These are phyloP conservation scores for Phrixothrix hirtus DNA, from an alignment of 2,888 invertebrate species.

Conservation along the genomic window DNA sequence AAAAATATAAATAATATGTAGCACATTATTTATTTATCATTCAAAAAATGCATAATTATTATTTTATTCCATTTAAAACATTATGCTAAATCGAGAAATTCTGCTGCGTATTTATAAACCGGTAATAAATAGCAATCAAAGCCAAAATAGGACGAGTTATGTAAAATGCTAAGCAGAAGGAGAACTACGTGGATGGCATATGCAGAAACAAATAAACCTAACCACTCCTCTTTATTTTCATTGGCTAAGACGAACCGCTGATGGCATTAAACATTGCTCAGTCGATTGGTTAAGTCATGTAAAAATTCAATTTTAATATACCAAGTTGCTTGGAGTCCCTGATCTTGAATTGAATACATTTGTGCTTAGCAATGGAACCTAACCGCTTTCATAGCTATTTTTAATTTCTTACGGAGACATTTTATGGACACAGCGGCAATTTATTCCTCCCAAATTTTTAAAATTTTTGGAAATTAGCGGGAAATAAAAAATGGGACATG, in stretches of 20 bases:
- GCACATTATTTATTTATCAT: too few species aligned
- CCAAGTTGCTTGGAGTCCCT: constrained; percentile 28
- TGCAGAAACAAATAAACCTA: constrained; percentile 53
- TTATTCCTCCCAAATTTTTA: too few species aligned
- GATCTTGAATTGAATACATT: not conserved
- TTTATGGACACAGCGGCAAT: too few species aligned
- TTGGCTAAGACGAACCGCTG: constrained; percentile 48
- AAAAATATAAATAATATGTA: too few species aligned
- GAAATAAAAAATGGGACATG: too few species aligned
- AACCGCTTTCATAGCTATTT: constrained; percentile 3
- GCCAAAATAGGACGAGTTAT: constrained; percentile 40
- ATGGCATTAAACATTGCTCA: constrained; percentile 53
- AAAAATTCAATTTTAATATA: constrained; percentile 58
- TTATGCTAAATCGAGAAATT: too few species aligned
- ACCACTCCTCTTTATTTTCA: constrained; percentile 50
- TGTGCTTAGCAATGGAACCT: not conserved
- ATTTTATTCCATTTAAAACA: too few species aligned
- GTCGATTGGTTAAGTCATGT: constrained; percentile 56
- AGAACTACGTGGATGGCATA: constrained; percentile 50
- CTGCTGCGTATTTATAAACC: too few species aligned
- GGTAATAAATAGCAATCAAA: too few species aligned
- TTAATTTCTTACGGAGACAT: too few species aligned
- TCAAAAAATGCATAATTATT: too few species aligned
- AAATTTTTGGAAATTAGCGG: too few species aligned
- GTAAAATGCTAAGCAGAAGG: constrained; percentile 47